phyloP scores from a whole-genome alignment of 2,888 invertebrate genomes.

The Drosophila mercatorum region DNA sequence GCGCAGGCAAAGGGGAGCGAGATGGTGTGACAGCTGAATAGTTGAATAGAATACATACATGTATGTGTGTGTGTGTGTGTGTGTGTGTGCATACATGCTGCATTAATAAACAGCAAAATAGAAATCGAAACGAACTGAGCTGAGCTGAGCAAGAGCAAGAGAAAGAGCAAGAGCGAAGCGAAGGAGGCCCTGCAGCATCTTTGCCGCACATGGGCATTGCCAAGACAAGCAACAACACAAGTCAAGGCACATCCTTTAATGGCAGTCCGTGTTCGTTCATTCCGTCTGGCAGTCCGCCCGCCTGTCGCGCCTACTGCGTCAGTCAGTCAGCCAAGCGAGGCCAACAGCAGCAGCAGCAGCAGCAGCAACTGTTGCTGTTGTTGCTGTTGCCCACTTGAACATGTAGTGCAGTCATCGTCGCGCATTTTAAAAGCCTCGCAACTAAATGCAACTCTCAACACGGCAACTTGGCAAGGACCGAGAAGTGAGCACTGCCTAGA shows the following conservation, averaged over 20 bases:
- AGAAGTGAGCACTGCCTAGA: conserved; percentile 58
- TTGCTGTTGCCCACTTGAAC: conserved; percentile 73
- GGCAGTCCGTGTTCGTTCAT: conserved; percentile 58
- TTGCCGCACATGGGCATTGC: conserved; percentile 60
- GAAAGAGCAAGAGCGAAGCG: conserved; percentile 15
- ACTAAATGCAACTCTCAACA: conserved; percentile 79
- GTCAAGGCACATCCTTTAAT: conserved; percentile 74
- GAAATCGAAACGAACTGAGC: conserved; percentile 71
- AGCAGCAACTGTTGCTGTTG: conserved; percentile 16
- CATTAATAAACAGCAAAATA: conserved; percentile 75
- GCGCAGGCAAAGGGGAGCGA: conserved; percentile 6
- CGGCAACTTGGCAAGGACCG: conserved; percentile 61
- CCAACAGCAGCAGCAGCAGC: conserved; percentile 27
- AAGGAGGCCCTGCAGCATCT: conserved; percentile 52
- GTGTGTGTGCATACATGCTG: conserved; percentile 30
- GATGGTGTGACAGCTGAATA: conserved; percentile 42
- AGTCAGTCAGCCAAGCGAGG: conserved; percentile 59
- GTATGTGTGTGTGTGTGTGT: not conserved
- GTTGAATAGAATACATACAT: conserved; percentile 25
- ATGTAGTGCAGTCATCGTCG: conserved; percentile 77
- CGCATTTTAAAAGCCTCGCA: conserved; percentile 71
- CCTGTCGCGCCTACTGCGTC: conserved; percentile 59
- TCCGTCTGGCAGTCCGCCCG: conserved; percentile 32
- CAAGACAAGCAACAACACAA: conserved; percentile 46
- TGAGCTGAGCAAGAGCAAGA: conserved; percentile 12